These are phyloP conservation scores for Leptocoma aspasia DNA, from an alignment of 2,113 vertebrate genomes.

Conservation along the genomic window DNA sequence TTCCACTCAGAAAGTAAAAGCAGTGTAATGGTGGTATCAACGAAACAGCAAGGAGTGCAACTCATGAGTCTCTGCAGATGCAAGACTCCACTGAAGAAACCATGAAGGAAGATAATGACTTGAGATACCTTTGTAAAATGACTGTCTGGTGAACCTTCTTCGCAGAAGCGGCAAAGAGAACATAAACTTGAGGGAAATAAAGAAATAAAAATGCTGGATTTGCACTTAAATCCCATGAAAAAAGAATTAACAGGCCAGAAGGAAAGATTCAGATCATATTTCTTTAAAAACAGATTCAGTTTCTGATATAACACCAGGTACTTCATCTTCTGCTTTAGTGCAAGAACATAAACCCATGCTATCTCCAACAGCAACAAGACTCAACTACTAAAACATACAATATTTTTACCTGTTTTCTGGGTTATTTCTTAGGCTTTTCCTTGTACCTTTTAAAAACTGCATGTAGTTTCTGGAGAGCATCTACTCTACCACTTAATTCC, in stretches of 20 bases:
- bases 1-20: neutral
- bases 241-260: neutral
- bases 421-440: neutral
- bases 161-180: neutral
- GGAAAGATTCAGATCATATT: neutral
- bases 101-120: neutral
- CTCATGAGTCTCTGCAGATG: neutral
- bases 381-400: neutral
- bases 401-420: neutral
- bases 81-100: neutral
- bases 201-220: neutral
- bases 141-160: neutral
- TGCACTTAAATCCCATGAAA: neutral
- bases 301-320: neutral
- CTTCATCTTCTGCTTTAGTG: neutral
- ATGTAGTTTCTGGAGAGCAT: neutral
- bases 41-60: neutral
- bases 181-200: neutral
- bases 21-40: neutral
- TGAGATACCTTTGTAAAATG: neutral
- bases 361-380: neutral
- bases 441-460: neutral
- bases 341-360: neutral
- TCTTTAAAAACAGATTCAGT: neutral
- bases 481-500: neutral